Conservation (phyloP, 64 coral and sea anemone genomes). For the Actinia equina region DNA sequence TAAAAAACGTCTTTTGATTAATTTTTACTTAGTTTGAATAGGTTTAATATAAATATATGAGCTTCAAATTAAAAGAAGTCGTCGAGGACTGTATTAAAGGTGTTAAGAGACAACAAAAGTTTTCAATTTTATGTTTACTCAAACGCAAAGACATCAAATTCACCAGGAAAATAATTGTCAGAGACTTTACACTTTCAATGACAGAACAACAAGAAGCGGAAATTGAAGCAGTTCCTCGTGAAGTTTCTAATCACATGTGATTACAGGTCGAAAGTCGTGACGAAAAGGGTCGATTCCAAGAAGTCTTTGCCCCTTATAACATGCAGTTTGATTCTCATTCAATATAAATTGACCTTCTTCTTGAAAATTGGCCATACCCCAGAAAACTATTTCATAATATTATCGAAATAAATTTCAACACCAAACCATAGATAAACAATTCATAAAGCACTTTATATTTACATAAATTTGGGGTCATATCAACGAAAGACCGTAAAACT, state of each 20-base stretch:
- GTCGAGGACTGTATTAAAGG: neutral
- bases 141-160: neutral
- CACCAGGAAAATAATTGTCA: neutral
- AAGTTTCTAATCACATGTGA: neutral
- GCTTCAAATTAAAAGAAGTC: neutral
- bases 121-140: neutral
- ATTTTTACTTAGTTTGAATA: neutral
- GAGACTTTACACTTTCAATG: neutral
- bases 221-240: neutral
- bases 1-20: neutral
- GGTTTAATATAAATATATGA: neutral
- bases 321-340: no score
- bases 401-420: neutral
- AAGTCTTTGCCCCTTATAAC: neutral
- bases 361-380: neutral
- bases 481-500: neutral
- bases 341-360: neutral
- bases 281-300: neutral
- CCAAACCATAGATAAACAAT: neutral
- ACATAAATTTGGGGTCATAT: neutral
- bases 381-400: neutral
- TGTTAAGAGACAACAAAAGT: neutral
- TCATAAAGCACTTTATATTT: neutral
- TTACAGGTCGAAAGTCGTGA: neutral
- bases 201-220: neutral